These are phyloP conservation scores for Eupeodes luniger DNA, from an alignment of 2,888 invertebrate species.

Conservation along the genomic window DNA sequence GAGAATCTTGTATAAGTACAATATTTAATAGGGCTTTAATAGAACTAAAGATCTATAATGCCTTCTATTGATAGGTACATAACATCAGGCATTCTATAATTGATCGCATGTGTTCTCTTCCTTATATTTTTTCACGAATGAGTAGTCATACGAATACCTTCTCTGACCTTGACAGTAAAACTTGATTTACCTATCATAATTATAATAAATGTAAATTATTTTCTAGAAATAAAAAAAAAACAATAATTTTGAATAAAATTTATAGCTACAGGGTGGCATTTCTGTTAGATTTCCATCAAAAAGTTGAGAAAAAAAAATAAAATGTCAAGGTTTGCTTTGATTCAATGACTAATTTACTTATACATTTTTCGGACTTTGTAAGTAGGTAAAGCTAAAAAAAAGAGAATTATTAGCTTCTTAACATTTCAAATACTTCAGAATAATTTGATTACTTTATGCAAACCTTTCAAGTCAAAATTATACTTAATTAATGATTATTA, in stretches of 20 bases:
- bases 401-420: neutral
- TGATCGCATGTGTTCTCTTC: neutral
- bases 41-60: neutral
- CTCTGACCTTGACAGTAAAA: constrained; percentile 8
- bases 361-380: neutral
- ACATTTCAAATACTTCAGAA: neutral
- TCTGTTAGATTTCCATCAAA: neutral
- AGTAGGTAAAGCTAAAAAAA: neutral
- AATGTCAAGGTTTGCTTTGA: neutral
- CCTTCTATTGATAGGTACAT: neutral
- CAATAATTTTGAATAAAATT: neutral
- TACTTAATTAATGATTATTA: neutral
- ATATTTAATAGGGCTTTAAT: neutral
- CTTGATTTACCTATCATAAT: constrained; percentile 6
- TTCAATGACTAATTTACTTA: neutral
- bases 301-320: neutral
- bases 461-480: neutral
- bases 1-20: neutral
- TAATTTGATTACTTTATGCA: neutral
- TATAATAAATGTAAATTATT: constrained; percentile 2
- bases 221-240: constrained; percentile 9
- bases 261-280: constrained; percentile 7
- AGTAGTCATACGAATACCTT: neutral
- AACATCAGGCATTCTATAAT: neutral
- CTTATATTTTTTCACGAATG: neutral